A percentile compares a stretch with the other conserved stretches of the same genome.
Evolutionary conservation across 1,140 invertebrate species (phyloP).

Genomic region (Triops cancriformis): DNA sequence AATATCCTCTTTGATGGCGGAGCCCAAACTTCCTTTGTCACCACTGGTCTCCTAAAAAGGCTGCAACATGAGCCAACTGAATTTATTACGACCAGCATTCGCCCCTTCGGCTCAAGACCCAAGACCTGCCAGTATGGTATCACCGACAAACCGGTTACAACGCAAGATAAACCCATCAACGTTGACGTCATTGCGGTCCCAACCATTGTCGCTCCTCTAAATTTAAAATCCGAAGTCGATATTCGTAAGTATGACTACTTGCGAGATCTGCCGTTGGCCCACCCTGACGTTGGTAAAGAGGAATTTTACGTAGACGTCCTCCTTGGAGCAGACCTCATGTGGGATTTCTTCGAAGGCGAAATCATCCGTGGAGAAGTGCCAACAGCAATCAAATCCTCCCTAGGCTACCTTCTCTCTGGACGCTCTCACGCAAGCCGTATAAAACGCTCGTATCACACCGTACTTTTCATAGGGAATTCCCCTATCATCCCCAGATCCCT

Average conservation of each 20-base stretch:
- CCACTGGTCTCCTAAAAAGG: not conserved
- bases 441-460: not conserved
- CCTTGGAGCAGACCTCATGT: conserved; percentile 5
- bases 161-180: not conserved
- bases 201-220: not conserved
- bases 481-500: not conserved
- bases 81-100: not conserved
- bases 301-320: not conserved
- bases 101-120: not conserved
- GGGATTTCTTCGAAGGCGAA: not conserved
- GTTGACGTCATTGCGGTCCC: not conserved
- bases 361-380: not conserved
- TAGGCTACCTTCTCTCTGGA: conserved; percentile 16
- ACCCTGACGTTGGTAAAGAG: not conserved
- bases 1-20: not conserved
- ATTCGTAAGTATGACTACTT: not conserved
- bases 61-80: not conserved
- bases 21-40: no score
- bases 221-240: not conserved
- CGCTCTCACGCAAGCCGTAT: not conserved
- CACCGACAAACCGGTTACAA: not conserved
- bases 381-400: not conserved
- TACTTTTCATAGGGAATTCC: not conserved
- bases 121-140: not conserved
- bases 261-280: not conserved